These are phyloP conservation scores for Cygnus olor DNA, from an alignment of 2,797 vertebrate species.

Conservation along the genomic window DNA sequence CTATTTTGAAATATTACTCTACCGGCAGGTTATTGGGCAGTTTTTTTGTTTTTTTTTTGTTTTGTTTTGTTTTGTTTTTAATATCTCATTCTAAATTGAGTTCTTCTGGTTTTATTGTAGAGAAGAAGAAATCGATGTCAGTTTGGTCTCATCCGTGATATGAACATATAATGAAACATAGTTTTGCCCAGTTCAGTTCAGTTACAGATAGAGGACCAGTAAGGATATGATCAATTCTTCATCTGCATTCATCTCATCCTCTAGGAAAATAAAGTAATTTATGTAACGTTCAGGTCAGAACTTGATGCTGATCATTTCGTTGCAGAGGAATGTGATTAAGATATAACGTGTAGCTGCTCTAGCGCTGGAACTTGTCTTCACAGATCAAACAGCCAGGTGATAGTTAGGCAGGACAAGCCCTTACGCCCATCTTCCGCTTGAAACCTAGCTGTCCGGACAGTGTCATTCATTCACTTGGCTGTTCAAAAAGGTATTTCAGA, in stretches of 20 bases:
- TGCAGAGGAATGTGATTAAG: not conserved
- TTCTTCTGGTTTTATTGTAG: not conserved
- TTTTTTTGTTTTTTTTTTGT: not conserved
- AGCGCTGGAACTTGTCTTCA: not conserved
- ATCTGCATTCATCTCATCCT: not conserved
- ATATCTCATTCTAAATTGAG: not conserved
- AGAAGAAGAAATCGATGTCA: not conserved
- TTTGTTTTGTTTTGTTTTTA: not conserved
- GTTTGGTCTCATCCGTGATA: not conserved
- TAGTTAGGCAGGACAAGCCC: not conserved
- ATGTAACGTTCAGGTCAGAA: not conserved
- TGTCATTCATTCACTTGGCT: not conserved
- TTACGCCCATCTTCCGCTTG: not conserved
- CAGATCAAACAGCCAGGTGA: not conserved
- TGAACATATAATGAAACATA: not conserved
- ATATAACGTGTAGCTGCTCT: not conserved
- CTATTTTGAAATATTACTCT: not conserved
- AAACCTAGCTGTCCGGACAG: not conserved
- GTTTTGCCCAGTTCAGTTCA: not conserved
- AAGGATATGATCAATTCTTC: not conserved
- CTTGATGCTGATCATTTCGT: not conserved
- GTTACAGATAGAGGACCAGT: not conserved
- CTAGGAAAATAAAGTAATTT: not conserved
- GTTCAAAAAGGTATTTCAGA: not conserved
- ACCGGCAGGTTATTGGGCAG: not conserved